Conservation (phyloP, 2,888 invertebrate species). For the Rotaria socialis region DNA sequence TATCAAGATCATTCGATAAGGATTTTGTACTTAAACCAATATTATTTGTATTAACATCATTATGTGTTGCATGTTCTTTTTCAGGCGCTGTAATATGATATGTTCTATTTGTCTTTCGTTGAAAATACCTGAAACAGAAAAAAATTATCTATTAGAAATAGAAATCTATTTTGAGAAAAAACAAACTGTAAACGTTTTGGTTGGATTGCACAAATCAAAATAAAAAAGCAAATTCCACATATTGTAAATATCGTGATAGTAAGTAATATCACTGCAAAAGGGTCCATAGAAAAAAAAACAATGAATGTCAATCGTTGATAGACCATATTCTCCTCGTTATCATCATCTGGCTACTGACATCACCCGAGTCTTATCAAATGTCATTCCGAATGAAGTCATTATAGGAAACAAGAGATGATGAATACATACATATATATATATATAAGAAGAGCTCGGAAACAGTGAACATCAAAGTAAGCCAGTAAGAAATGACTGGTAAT, state of each 20-base stretch:
- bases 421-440: neutral
- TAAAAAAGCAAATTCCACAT: slow-evolving; percentile 29
- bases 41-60: neutral
- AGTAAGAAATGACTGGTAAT: neutral
- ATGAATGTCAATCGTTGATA: neutral
- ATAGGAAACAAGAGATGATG: neutral
- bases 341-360: neutral
- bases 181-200: neutral
- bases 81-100: neutral
- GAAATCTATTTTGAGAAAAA: too few relatives aligned
- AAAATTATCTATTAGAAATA: neutral
- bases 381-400: neutral
- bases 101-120: neutral
- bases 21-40: neutral
- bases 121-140: neutral
- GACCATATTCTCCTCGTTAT: neutral
- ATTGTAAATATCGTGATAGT: neutral
- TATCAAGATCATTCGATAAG: neutral
- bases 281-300: slow-evolving; percentile 7
- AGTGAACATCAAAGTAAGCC: neutral
- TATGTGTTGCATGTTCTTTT: neutral
- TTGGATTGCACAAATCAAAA: slow-evolving; percentile 37
- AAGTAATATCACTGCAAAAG: neutral
- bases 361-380: neutral
- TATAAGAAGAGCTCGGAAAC: neutral